Conservation (phyloP, 1,140 invertebrate genomes). For the Bacillus rossius region DNA sequence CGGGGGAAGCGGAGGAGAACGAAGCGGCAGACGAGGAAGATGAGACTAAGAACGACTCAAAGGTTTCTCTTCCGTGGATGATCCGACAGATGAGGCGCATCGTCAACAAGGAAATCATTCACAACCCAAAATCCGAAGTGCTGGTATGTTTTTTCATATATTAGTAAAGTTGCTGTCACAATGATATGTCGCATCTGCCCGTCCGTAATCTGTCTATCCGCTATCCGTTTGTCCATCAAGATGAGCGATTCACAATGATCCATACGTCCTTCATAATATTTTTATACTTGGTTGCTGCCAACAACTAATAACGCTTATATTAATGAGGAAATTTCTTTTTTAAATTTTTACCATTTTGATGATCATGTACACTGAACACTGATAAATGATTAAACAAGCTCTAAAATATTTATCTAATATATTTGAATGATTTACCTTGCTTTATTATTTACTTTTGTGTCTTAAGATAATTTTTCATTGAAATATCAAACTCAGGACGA, state of each 20-base stretch:
- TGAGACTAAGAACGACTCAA: slow-evolving; percentile 25
- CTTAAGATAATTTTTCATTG: no score
- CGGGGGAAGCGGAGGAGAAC: slow-evolving; percentile 21
- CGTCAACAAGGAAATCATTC: slow-evolving; percentile 47
- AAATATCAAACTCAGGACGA: no score
- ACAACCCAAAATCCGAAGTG: slow-evolving; percentile 40
- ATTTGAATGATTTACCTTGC: no score
- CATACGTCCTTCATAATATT: background rate
- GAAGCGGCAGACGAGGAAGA: slow-evolving; percentile 20
- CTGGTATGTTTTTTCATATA: slow-evolving; percentile 41
- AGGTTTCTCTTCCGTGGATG: slow-evolving; percentile 57
- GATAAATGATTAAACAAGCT: no score
- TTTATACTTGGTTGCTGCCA: background rate
- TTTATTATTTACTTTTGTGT: no score
- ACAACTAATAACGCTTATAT: background rate
- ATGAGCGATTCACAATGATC: background rate
- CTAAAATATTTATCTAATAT: no score
- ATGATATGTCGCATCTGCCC: background rate
- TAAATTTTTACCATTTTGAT: no score
- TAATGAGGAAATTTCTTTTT: background rate
- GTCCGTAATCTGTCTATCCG: background rate
- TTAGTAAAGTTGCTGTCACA: background rate
- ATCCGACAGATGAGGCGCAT: slow-evolving; percentile 59
- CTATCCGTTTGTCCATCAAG: background rate
- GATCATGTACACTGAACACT: no score